Conservation (phyloP, 30 jellyfish, hydroid and myxozoan species). For the Phacellophora camtschatica region DNA sequence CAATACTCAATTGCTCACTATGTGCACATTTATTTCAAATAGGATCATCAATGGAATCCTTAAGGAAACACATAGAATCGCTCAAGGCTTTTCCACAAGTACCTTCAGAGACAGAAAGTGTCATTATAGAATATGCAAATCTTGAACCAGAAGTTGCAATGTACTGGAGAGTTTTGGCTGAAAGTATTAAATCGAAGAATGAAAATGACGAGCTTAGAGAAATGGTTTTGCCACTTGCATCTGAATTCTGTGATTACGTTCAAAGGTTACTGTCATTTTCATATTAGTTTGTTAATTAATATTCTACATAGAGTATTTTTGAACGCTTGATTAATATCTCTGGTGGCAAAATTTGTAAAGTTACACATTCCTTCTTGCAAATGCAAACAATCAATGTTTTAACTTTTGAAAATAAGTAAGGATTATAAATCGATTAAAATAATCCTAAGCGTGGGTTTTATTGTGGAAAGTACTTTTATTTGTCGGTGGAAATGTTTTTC, state of each 20-base stretch:
- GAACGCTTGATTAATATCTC: neutral
- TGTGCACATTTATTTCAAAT: too few relatives aligned
- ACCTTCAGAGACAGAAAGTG: constrained; percentile 25
- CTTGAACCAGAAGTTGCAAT: constrained; percentile 70
- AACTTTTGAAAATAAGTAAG: too few relatives aligned
- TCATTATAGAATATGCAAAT: constrained; percentile 26
- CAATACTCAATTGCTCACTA: too few relatives aligned
- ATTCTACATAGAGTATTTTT: neutral
- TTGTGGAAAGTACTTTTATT: too few relatives aligned
- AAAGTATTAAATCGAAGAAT: constrained; percentile 65
- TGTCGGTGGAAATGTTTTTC: too few relatives aligned
- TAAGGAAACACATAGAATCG: constrained; percentile 67
- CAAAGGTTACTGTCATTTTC: constrained; percentile 34
- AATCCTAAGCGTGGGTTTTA: too few relatives aligned
- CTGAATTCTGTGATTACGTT: constrained; percentile 83
- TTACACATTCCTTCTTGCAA: too few relatives aligned
- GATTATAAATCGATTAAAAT: too few relatives aligned
- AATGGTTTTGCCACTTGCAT: constrained; percentile 73
- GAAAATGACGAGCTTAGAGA: constrained; percentile 70
- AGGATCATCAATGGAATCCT: constrained; percentile 11
- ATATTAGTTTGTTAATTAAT: neutral
- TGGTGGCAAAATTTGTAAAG: too few relatives aligned
- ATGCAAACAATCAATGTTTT: too few relatives aligned
- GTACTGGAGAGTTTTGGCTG: constrained; percentile 81
- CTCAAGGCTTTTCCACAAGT: constrained; percentile 26